Percentiles rank a stretch among this genome's conserved stretches.
phyloP scores from a whole-genome alignment of 1,140 invertebrate species.

The Polyergus mexicanus region DNA sequence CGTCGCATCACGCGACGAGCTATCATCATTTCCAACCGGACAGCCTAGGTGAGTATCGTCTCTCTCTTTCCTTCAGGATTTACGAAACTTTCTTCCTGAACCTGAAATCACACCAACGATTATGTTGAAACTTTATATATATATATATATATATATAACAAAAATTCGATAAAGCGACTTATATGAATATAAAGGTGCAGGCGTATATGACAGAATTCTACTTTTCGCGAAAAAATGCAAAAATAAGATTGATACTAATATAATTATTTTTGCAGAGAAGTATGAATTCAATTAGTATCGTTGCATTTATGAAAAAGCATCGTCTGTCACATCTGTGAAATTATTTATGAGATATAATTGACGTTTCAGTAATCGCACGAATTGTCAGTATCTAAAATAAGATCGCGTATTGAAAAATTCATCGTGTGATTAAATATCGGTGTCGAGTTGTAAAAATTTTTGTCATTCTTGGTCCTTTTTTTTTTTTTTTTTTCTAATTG shows the following conservation, averaged over 20 bases:
- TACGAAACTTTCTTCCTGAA: slow-evolving; percentile 5
- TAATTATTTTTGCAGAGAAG: not conserved
- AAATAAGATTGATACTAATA: not conserved
- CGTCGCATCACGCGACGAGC: slow-evolving; percentile 82
- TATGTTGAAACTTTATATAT: no score
- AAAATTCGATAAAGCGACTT: not conserved
- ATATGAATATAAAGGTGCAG: not conserved
- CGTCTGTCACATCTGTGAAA: not conserved
- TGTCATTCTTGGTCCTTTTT: not conserved
- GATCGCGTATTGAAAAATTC: not conserved
- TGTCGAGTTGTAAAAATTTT: not conserved
- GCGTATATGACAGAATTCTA: not conserved
- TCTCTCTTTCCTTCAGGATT: not conserved
- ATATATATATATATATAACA: no score
- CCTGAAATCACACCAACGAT: not conserved
- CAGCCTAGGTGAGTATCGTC: slow-evolving; percentile 80
- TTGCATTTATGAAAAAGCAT: not conserved
- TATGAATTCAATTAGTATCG: not conserved
- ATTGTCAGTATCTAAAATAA: not conserved
- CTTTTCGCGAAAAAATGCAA: not conserved
- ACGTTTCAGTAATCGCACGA: not conserved
- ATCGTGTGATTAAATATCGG: not conserved
- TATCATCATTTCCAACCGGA: slow-evolving; percentile 85
- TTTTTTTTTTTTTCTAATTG: not conserved
- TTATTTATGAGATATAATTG: not conserved